Conservation (phyloP, 2,113 vertebrate genomes). For the Leptocoma aspasia region DNA sequence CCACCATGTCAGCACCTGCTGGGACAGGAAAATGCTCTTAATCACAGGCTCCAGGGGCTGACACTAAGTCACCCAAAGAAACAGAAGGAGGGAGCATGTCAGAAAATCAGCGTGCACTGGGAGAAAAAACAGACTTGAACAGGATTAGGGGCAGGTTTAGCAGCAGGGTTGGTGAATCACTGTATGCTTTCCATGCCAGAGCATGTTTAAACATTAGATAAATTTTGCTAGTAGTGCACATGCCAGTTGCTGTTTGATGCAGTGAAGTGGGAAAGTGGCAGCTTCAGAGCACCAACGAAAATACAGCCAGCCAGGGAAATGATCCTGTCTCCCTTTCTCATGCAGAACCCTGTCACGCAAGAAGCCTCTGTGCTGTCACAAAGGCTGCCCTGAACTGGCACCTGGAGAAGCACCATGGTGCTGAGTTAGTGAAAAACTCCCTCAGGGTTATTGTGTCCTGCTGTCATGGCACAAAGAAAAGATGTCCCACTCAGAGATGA, state of each 20-base stretch:
- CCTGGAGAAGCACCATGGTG: not conserved
- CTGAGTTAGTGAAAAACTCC: not conserved
- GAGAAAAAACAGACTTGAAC: not conserved
- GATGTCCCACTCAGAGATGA: not conserved
- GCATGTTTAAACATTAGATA: not conserved
- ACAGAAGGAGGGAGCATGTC: not conserved
- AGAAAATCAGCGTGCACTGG: not conserved
- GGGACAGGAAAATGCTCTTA: not conserved
- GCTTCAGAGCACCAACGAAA: not conserved
- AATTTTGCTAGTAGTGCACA: not conserved
- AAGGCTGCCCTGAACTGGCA: not conserved
- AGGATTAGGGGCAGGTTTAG: not conserved
- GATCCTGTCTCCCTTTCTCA: not conserved
- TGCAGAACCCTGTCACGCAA: not conserved
- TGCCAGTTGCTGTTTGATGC: not conserved
- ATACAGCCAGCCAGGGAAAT: not conserved
- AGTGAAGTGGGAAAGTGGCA: not conserved
- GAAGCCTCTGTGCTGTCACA: rapidly evolving
- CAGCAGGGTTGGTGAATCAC: not conserved
- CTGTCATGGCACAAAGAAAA: not conserved
- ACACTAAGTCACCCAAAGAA: not conserved
- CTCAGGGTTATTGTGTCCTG: not conserved
- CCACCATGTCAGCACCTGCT: not conserved
- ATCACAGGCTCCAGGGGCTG: not conserved
- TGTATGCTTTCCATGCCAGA: not conserved